These are phyloP conservation scores for Pteromalus puparum DNA, from an alignment of 1,140 invertebrate species.

Conservation along the genomic window DNA sequence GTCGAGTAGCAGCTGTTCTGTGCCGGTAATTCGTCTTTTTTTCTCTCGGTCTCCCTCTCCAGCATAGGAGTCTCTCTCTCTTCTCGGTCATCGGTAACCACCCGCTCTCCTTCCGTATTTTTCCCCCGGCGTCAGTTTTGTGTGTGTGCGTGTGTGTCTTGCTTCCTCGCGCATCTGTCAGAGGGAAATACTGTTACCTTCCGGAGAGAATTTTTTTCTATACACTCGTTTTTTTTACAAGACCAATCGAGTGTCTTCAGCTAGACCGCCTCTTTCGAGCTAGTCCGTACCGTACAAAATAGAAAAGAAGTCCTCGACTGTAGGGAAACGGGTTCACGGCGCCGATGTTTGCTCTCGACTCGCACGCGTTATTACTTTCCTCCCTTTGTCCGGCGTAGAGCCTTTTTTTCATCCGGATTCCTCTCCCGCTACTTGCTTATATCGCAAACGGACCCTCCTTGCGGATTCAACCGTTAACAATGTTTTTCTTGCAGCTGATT, in stretches of 20 bases:
- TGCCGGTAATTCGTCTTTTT: slow-evolving; percentile 34
- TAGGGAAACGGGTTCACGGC: not conserved
- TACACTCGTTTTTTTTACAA: not conserved
- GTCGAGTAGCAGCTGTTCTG: slow-evolving; percentile 37
- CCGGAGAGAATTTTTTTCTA: not conserved
- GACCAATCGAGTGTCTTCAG: not conserved
- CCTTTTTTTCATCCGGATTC: not conserved
- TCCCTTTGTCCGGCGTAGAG: slow-evolving; percentile 3
- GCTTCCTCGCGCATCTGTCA: slow-evolving; percentile 10
- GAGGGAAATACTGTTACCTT: not conserved
- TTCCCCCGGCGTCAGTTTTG: slow-evolving; percentile 16
- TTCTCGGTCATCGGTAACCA: not conserved
- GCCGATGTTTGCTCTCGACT: not conserved
- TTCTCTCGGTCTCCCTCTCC: slow-evolving; percentile 21
- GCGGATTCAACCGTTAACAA: not conserved
- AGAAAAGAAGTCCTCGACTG: not conserved
- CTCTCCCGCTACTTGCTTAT: no score
- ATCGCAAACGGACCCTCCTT: not conserved
- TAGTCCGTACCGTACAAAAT: not conserved
- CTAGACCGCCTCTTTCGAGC: not conserved
- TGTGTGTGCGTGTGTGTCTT: not conserved
- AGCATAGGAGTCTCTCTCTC: not conserved
- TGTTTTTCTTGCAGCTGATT: no score
- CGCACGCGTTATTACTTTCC: slow-evolving; percentile 25
- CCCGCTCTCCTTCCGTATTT: slow-evolving; percentile 38